Base-by-base conservation (phyloP, 2,797 vertebrate genomes). In the Acanthornis magna region DNA sequence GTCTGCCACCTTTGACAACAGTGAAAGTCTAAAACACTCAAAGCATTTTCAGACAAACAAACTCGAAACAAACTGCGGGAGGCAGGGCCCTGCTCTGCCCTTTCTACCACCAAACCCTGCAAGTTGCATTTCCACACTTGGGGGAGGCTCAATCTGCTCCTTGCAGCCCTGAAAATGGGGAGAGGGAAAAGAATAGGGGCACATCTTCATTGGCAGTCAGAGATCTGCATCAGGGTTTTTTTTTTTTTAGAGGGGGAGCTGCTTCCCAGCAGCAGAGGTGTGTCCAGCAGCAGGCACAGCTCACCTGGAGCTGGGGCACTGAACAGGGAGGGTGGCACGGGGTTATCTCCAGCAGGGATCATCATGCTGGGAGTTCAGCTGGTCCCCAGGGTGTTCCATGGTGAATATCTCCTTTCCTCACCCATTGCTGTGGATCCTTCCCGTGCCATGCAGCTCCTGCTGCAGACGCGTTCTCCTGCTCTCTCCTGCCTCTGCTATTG, bases 1-100 rank as follows among this genome's bases (percentile, higher is more conserved):
- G 91, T 91, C 91, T 96, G 78, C 82, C 95, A 93, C 96, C 92
- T 95, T 61, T 72, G 48, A 88, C 84, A 94, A 22, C 72, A 88
- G 65, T 0, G 7, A 42, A 80, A 91, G 48, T 43, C 80, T 63
- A 45, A 91, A 96, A 25, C 81, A 91, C 89, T 85, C 50, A 34
- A 68, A 68, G 65, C 81, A 80, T 72, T 96, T 83, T 57, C 75
- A 88, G 84, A 72, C 40, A 80, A 95, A 82, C 75, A 77, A 92
- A 86, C 70, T 23, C 38, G 72, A 94, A 89, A 85, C 74, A 77
- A 89, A 77, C 75, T 8, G 40, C 27, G 27, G 84, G 85, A 82
- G 75, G 65, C 50, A 79, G 36, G 36, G 62, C 72, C 26, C 61
- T 32, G 61, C 84, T 80, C 84, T 94, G 54, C 78, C 75, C 82